Conservation (phyloP, 2,888 invertebrate species). For the Cataglyphis rosenhaueri region DNA sequence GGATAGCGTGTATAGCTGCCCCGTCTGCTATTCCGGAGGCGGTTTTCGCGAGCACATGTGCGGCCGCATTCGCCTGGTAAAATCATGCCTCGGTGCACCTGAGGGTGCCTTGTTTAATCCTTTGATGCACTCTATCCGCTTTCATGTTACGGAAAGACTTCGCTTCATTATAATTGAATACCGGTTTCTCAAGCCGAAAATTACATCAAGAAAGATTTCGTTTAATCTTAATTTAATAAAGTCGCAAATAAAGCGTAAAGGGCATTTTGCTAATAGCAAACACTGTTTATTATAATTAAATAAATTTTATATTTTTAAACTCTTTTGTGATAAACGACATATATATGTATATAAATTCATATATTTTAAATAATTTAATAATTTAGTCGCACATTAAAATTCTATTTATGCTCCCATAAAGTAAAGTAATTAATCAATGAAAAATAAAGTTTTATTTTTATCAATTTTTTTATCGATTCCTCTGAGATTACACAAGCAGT, state of each 20-base stretch:
- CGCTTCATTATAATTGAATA: slow-evolving; percentile 16
- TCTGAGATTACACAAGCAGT: neutral
- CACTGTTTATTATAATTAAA: neutral
- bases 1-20: slow-evolving; percentile 32
- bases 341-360: neutral
- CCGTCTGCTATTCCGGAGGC: slow-evolving; percentile 20
- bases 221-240: neutral
- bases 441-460: slow-evolving; percentile 7
- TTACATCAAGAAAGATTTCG: neutral
- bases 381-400: neutral
- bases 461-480: neutral
- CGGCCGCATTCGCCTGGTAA: slow-evolving; percentile 1
- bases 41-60: slow-evolving; percentile 31
- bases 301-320: neutral
- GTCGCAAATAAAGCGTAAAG: neutral
- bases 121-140: slow-evolving; percentile 13
- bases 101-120: slow-evolving; percentile 35
- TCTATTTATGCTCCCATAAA: neutral
- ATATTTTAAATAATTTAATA: neutral
- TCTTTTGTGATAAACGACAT: neutral
- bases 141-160: neutral
- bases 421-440: neutral
- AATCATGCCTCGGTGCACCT: slow-evolving; percentile 8
- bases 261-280: neutral
- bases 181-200: neutral